Conservation (phyloP, 2,888 invertebrate genomes). For the Arrhopalites spinosus region DNA sequence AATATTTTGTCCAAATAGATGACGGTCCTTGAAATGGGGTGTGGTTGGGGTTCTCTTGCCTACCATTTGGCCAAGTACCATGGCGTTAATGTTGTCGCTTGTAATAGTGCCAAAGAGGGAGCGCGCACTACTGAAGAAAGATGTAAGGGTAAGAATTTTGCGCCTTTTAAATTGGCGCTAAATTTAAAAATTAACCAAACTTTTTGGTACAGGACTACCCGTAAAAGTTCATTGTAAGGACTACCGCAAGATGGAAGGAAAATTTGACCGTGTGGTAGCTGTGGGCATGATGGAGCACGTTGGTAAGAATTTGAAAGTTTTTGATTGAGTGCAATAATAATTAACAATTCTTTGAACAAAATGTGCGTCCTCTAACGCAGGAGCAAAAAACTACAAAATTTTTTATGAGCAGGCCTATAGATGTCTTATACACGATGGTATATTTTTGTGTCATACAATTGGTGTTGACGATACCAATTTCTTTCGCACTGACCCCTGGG, state of each 20-base stretch:
- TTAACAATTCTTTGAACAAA: too few species aligned
- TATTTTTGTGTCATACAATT: slow-evolving; percentile 24
- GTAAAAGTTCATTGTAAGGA: slow-evolving; percentile 31
- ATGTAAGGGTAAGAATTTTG: too few species aligned
- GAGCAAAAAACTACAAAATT: slow-evolving; percentile 40
- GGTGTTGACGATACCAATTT: slow-evolving; percentile 1
- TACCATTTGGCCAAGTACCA: too few species aligned
- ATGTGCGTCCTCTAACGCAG: too few species aligned
- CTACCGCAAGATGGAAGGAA: slow-evolving; percentile 32
- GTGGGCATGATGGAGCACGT: slow-evolving; percentile 34
- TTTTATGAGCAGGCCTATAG: slow-evolving; percentile 41
- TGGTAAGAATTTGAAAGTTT: slow-evolving; percentile 16
- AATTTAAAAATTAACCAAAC: too few species aligned
- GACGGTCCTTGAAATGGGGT: too few species aligned
- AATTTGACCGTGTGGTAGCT: slow-evolving; percentile 38
- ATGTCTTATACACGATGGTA: slow-evolving; percentile 32
- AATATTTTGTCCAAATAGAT: too few species aligned
- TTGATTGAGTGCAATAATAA: neutral
- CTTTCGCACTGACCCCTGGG: slow-evolving; percentile 20
- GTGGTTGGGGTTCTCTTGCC: too few species aligned
- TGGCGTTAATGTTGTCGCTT: too few species aligned
- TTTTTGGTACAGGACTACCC: slow-evolving; percentile 10
- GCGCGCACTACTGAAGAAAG: too few species aligned
- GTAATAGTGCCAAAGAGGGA: too few species aligned
- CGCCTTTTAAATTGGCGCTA: too few species aligned